Conservation (phyloP, 2,888 invertebrate species). For the Melangyna quadrimaculata region DNA sequence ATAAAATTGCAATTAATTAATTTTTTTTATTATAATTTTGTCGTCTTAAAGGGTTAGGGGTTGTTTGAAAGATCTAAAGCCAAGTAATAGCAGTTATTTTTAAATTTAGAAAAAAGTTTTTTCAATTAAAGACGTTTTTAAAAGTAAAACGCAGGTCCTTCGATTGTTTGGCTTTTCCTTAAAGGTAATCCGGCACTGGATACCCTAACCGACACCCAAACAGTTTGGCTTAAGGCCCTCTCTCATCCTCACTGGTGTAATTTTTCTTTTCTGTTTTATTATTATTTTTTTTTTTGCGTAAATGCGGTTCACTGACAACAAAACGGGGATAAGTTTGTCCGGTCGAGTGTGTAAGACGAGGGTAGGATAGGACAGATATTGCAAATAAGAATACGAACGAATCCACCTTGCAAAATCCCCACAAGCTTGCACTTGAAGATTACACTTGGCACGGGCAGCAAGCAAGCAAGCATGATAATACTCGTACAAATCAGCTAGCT, state of each 20-base stretch:
- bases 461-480: background rate
- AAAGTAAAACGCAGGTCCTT: no score
- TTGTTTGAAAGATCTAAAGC: no score
- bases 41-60: no score
- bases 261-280: background rate
- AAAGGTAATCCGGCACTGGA: background rate
- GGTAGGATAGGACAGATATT: conserved; percentile 1
- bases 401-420: conserved; percentile 41
- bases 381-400: conserved; percentile 24
- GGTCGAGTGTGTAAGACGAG: conserved; percentile 46
- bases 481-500: background rate
- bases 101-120: no score
- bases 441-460: conserved; percentile 45
- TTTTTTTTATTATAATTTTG: no score
- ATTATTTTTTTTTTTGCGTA: background rate
- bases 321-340: conserved; percentile 63
- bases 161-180: background rate
- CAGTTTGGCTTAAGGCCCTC: conserved; percentile 44
- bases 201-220: background rate
- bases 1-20: no score
- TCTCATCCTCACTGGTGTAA: conserved; percentile 1
- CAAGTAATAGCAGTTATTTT: no score
- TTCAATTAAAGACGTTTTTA: no score
- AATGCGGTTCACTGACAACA: conserved; percentile 56
- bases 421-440: conserved; percentile 63